A percentile compares a stretch with the other conserved stretches of the same genome.
Conservation (phyloP, 1,140 invertebrate species). For the Galleria mellonella region DNA sequence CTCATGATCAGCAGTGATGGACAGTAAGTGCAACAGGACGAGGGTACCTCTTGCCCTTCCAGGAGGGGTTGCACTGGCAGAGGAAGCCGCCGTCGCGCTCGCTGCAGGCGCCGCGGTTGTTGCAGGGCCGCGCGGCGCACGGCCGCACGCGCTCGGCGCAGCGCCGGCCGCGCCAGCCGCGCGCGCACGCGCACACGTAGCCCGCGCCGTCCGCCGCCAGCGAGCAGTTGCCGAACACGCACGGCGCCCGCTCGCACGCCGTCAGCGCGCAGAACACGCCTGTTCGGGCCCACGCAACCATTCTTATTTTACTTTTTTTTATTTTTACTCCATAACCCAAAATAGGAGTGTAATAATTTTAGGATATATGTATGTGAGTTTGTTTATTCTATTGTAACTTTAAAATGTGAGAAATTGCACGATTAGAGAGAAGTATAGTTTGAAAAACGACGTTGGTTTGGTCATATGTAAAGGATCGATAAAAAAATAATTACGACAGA, state of each 20-base stretch:
- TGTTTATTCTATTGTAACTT: no score
- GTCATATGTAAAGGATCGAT: no score
- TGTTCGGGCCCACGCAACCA: slow-evolving; percentile 21
- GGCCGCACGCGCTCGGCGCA: slow-evolving; percentile 80
- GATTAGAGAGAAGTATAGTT: no score
- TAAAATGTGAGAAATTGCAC: no score
- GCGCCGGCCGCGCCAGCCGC: slow-evolving; percentile 78
- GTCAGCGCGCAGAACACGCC: slow-evolving; percentile 82
- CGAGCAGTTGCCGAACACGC: slow-evolving; percentile 81
- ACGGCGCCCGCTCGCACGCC: slow-evolving; percentile 82
- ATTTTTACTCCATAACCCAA: no score
- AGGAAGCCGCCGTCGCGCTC: slow-evolving; percentile 78
- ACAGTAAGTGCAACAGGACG: no score
- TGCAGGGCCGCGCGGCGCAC: slow-evolving; percentile 82
- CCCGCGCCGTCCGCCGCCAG: slow-evolving; percentile 36
- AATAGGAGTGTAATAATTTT: no score
- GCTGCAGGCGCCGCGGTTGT: slow-evolving; percentile 80
- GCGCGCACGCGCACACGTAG: slow-evolving; percentile 75
- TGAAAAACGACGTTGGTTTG: no score
- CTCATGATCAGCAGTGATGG: no score
- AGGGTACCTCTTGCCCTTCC: slow-evolving; percentile 76
- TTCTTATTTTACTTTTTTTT: no score
- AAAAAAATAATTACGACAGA: no score
- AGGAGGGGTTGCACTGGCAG: slow-evolving; percentile 84
- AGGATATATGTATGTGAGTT: no score